Percentiles rank a stretch among this genome's conserved stretches.
phyloP scores from a whole-genome alignment of 2,113 vertebrate species.

The Morphnarchus princeps region DNA sequence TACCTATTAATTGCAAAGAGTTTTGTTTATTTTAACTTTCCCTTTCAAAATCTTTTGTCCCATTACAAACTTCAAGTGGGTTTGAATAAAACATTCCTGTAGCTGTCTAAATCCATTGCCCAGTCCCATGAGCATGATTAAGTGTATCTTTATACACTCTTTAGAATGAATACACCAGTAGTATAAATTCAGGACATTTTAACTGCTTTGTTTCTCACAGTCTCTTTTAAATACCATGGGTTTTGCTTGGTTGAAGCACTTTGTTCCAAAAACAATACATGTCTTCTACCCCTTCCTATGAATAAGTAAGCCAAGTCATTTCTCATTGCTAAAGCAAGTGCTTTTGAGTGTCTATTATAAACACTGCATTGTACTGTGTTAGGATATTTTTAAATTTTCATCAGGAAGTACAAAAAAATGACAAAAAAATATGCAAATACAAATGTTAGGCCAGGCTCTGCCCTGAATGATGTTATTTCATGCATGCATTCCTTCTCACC shows the following conservation, averaged over 20 bases:
- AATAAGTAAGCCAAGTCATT: not conserved
- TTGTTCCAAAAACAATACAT: not conserved
- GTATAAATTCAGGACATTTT: constrained; percentile 21
- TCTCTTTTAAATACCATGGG: not conserved
- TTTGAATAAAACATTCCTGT: constrained; percentile 8
- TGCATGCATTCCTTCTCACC: not conserved
- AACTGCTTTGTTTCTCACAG: constrained; percentile 24
- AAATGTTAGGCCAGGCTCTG: not conserved
- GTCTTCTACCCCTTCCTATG: not conserved
- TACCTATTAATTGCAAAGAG: not conserved
- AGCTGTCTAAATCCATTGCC: not conserved
- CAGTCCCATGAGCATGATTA: not conserved
- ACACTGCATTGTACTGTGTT: not conserved
- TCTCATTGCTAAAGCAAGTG: not conserved
- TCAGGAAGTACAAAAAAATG: not conserved
- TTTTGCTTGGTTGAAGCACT: not conserved
- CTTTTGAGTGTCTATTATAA: not conserved
- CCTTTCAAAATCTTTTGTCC: not conserved
- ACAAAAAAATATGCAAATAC: not conserved
- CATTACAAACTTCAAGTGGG: not conserved
- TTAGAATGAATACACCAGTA: not conserved
- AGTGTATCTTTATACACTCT: not conserved
- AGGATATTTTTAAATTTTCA: not conserved
- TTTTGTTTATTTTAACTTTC: not conserved
- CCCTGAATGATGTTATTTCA: not conserved